Evolutionary conservation across 2,797 vertebrate species (phyloP).

Genomic region (Hipposideros larvatus): DNA sequence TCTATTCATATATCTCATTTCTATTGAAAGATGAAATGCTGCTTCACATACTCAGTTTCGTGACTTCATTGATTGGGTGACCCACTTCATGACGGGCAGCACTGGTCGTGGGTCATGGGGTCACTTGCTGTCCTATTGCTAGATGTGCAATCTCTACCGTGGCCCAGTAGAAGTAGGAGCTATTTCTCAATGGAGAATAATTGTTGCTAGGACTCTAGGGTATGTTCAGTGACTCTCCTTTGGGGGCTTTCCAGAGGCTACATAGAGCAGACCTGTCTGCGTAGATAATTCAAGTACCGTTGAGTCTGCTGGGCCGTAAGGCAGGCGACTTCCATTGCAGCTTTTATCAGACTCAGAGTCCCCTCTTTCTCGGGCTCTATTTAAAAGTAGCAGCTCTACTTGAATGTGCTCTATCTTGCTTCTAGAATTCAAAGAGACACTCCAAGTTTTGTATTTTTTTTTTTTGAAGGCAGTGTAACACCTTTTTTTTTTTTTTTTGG

Average conservation of each 20-base stretch:
- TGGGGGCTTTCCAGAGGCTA: background rate
- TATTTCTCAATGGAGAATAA: background rate
- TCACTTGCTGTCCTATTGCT: background rate
- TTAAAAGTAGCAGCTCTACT: background rate
- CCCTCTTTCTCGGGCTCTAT: background rate
- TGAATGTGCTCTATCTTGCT: background rate
- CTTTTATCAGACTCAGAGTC: background rate
- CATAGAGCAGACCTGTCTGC: background rate
- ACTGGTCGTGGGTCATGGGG: background rate
- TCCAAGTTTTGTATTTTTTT: background rate
- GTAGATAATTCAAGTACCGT: background rate
- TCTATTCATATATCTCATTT: background rate
- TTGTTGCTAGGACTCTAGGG: background rate
- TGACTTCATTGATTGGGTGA: background rate
- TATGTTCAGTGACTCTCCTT: background rate
- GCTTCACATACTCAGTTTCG: background rate
- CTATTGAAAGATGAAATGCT: background rate
- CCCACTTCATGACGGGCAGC: background rate
- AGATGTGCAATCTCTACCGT: background rate
- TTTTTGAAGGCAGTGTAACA: background rate
- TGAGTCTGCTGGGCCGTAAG: background rate
- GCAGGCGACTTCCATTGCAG: background rate
- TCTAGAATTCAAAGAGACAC: background rate
- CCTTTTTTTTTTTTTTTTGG: background rate
- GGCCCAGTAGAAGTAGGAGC: background rate